phyloP scores from a whole-genome alignment of 2,797 vertebrate genomes.

The Hippopotamyrus pictus region DNA sequence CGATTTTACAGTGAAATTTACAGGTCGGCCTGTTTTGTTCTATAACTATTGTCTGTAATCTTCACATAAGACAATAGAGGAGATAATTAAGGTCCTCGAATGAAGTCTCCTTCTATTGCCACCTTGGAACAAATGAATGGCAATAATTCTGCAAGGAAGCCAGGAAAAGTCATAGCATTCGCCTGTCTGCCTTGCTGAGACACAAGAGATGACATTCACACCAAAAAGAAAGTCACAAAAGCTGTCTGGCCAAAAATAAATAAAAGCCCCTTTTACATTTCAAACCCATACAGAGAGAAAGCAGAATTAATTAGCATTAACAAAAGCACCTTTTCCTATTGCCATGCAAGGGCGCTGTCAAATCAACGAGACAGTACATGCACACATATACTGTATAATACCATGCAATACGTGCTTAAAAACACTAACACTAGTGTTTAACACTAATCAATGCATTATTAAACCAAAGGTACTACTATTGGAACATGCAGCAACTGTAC shows the following conservation, averaged over 20 bases:
- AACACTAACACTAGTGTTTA: not conserved
- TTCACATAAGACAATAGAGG: slow-evolving; percentile 8
- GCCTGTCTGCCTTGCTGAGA: not conserved
- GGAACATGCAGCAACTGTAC: not conserved
- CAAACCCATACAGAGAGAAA: not conserved
- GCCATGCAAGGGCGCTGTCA: not conserved
- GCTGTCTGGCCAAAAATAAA: not conserved
- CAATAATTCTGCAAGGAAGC: not conserved
- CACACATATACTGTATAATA: not conserved
- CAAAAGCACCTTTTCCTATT: slow-evolving; percentile 3
- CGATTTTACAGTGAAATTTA: slow-evolving; percentile 5
- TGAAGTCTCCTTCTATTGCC: not conserved
- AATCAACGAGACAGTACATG: not conserved
- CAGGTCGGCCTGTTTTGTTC: not conserved
- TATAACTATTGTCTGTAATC: slow-evolving; percentile 10
- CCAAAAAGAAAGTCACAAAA: slow-evolving; percentile 6
- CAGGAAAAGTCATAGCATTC: not conserved
- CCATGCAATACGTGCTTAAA: not conserved
- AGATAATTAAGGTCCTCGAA: slow-evolving; percentile 15
- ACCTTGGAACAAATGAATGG: slow-evolving; percentile 15
- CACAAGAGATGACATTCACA: not conserved
- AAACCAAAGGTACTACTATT: not conserved
- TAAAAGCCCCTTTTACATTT: not conserved
- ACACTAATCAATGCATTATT: not conserved
- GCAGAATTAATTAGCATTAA: slow-evolving; percentile 1